Evolutionary conservation across 2,797 vertebrate genomes (phyloP).

Genomic region (Pagetopsis macropterus): DNA sequence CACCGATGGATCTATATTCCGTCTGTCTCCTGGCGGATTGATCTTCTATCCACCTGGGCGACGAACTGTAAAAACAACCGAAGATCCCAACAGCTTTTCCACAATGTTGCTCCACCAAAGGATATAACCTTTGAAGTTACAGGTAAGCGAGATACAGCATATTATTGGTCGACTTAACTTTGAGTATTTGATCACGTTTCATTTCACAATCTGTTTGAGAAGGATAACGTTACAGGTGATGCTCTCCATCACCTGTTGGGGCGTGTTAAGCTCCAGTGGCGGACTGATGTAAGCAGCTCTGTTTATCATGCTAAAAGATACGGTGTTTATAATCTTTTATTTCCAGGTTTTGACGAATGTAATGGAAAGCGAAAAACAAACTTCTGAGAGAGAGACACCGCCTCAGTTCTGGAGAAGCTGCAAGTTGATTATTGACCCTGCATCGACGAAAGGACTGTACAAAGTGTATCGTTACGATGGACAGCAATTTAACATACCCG

Average conservation of each 20-base stretch:
- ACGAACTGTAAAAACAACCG: constrained; percentile 41
- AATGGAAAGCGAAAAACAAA: constrained; percentile 92
- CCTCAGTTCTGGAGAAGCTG: constrained; percentile 93
- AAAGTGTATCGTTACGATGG: constrained; percentile 97
- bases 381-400: constrained; percentile 84
- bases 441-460: constrained; percentile 90
- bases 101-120: constrained; percentile 70
- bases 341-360: constrained; percentile 93
- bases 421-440: constrained; percentile 96
- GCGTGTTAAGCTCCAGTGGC: constrained; percentile 67
- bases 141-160: constrained; percentile 47
- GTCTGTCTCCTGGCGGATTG: constrained; percentile 75
- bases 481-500: constrained; percentile 90
- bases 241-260: constrained; percentile 80
- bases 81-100: constrained; percentile 40
- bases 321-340: constrained; percentile 4
- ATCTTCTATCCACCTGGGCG: constrained; percentile 61
- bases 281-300: constrained; percentile 8
- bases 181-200: background rate
- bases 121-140: constrained; percentile 39
- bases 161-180: background rate
- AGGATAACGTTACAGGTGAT: constrained; percentile 66
- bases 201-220: background rate
- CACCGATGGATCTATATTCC: constrained; percentile 40
- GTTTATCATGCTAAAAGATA: background rate